phyloP scores from a whole-genome alignment of 2,888 invertebrate genomes.

The Prosapia bicincta region DNA sequence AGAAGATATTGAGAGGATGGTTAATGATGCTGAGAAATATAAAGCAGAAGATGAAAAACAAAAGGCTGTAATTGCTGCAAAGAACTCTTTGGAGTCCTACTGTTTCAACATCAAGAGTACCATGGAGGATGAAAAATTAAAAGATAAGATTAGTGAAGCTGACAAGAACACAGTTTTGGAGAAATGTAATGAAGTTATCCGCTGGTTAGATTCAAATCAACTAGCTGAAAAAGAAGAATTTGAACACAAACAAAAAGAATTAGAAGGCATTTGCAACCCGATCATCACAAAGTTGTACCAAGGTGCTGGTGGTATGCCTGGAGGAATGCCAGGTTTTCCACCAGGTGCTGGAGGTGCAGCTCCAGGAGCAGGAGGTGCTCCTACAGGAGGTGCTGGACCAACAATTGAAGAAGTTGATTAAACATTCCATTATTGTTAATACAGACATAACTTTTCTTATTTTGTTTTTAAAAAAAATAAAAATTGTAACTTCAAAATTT shows the following conservation, averaged over 20 bases:
- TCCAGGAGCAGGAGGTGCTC: conserved; percentile 56
- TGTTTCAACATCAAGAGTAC: conserved; percentile 95
- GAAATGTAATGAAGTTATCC: conserved; percentile 86
- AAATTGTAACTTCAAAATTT: not conserved
- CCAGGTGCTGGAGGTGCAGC: conserved; percentile 56
- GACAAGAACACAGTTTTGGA: conserved; percentile 79
- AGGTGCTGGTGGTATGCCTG: conserved; percentile 68
- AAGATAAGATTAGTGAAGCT: conserved; percentile 79
- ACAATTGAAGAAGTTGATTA: conserved; percentile 93
- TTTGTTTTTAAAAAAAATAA: not conserved
- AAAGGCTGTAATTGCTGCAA: conserved; percentile 77
- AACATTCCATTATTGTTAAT: conserved; percentile 41
- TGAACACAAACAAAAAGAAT: conserved; percentile 91
- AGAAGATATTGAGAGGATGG: conserved; percentile 93
- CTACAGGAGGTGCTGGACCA: conserved; percentile 64
- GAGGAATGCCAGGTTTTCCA: conserved; percentile 61
- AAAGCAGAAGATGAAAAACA: conserved; percentile 80
- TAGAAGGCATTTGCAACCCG: conserved; percentile 89
- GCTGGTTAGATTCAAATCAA: conserved; percentile 79
- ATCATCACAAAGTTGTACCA: conserved; percentile 95
- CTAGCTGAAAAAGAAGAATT: conserved; percentile 93
- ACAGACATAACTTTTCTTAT: not conserved
- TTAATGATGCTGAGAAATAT: conserved; percentile 91
- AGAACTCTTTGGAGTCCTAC: conserved; percentile 84
- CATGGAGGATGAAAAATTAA: conserved; percentile 92